Base-by-base conservation (phyloP, 2,797 vertebrate genomes). In the Percopsis omiscomaycus region DNA sequence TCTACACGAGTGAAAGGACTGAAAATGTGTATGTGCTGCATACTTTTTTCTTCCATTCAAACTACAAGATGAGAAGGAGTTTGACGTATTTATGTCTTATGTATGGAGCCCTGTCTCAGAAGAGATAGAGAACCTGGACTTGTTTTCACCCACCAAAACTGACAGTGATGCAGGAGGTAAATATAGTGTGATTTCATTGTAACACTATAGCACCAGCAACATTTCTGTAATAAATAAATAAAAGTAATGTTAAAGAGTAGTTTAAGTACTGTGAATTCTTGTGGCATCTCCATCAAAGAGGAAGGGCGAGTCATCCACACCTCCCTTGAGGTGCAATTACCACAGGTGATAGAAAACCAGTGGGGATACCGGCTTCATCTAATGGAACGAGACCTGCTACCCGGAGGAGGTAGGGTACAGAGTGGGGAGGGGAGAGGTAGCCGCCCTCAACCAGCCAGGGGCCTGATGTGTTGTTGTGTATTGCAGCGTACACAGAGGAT, bases 61-160 rank as follows among this genome's bases (percentile, higher is more conserved):
- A 70, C 44, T 4, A 85, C 74, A 73, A 97, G 95, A 91, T 61
- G 78, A 84, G 42, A 96, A 95, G 77, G 90, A 93, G 60, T 97
- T 93, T 59, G 95, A 98, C 61, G 95, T 94, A 0, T 94, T 98
- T 59, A 78, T 98, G 60, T 96, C 96, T 0, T 94, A 92, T 28
- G 92, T 92, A 22, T 92, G 90, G 79, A 78, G 74, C 2, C 52
- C 59, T 29, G 22, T 44, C 6, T 14, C 72, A 49, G 59, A 68
- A 29, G 68, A 83, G 11, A 1, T 65, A 1, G 58, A 0, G 59
- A 12, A 42, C 30, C 44, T 29, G 29, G 47, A 29, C 0, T n/a
- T 4, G 28, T 61, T 29, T 53, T 37, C 66, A 5, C 53, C 0
- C 29, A 45, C 71, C 32, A 15, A 50, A 55, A 30, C 29, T 22